Conservation (phyloP, 2,888 invertebrate genomes). For the Polydrusus pterygomalis region DNA sequence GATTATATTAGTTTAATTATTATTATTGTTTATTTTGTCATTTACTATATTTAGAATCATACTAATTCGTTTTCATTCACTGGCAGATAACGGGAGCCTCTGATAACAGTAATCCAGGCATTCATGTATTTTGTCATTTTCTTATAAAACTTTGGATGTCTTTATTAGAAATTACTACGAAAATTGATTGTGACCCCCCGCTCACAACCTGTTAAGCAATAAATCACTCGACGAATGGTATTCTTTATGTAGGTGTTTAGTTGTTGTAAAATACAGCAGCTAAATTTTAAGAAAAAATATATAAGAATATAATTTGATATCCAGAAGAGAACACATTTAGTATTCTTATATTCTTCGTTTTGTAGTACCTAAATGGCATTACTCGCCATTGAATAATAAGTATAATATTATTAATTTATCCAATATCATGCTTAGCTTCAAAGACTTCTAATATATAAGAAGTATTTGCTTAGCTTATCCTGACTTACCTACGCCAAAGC, state of each 20-base stretch:
- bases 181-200: background rate
- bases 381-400: no score
- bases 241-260: no score
- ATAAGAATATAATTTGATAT: no score
- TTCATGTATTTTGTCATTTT: slow-evolving; percentile 12
- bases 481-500: no score
- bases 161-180: background rate
- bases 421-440: background rate
- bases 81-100: slow-evolving; percentile 11
- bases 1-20: slow-evolving; percentile 22
- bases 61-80: slow-evolving; percentile 28
- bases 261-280: no score
- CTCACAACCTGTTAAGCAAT: background rate
- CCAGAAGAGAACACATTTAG: background rate
- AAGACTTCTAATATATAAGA: no score
- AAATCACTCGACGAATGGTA: no score
- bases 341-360: no score
- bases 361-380: no score
- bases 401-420: no score
- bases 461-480: no score
- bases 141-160: background rate
- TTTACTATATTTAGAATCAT: slow-evolving; percentile 36
- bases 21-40: slow-evolving; percentile 26
- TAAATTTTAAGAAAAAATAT: no score
- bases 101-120: slow-evolving; percentile 14